Evolutionary conservation across 2,888 invertebrate genomes (phyloP).

Genomic region (Agelastica alni): DNA sequence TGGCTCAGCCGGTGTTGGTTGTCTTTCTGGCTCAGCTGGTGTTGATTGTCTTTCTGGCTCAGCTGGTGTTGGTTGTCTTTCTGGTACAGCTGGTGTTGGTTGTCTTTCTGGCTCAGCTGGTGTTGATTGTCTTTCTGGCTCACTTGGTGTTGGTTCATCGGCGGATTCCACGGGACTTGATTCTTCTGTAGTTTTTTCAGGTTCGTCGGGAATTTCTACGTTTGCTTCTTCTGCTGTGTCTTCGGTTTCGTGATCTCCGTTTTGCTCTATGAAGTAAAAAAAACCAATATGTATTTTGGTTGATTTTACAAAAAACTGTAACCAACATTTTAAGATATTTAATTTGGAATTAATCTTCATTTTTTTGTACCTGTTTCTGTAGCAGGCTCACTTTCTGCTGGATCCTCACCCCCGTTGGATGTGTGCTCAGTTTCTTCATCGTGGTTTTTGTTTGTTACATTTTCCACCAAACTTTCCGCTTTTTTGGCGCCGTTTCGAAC

Average conservation of each 20-base stretch:
- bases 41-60: too few species aligned
- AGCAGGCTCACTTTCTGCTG: slow-evolving; percentile 32
- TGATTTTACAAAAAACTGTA: too few species aligned
- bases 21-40: slow-evolving; percentile 34
- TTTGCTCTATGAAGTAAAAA: slow-evolving; percentile 32
- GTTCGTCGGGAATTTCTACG: slow-evolving; percentile 5
- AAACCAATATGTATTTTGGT: too few species aligned
- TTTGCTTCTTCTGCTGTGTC: neutral
- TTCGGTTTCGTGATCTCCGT: slow-evolving; percentile 4
- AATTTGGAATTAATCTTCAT: too few species aligned
- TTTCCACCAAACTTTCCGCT: slow-evolving; percentile 13
- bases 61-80: slow-evolving; percentile 4
- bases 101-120: slow-evolving; percentile 2
- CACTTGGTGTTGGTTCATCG: neutral
- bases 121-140: slow-evolving; percentile 24
- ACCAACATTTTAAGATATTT: too few species aligned
- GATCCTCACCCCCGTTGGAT: slow-evolving; percentile 28
- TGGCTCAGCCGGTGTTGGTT: slow-evolving; percentile 14
- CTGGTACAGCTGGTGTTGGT: slow-evolving; percentile 18
- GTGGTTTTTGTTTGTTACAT: slow-evolving; percentile 17
- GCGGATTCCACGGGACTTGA: slow-evolving; percentile 3
- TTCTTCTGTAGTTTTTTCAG: slow-evolving; percentile 36
- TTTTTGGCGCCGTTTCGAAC: slow-evolving; percentile 40
- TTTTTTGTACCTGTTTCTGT: slow-evolving; percentile 5
- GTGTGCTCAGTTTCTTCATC: slow-evolving; percentile 22